Base-by-base conservation (phyloP, 2,888 invertebrate genomes). In the Lepidochitona cinerea region DNA sequence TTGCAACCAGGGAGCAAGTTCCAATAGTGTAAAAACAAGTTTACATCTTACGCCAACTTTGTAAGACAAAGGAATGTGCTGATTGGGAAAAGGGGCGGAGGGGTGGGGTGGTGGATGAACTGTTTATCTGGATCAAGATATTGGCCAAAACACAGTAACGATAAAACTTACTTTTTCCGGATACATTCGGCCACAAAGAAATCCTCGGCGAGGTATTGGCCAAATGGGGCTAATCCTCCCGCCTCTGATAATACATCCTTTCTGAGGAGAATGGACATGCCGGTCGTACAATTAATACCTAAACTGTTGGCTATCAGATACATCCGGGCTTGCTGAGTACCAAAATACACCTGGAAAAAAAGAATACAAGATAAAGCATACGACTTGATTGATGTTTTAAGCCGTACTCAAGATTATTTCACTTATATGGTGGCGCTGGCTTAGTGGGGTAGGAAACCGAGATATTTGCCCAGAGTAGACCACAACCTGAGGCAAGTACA, bases 171-270 rank as follows among this genome's bases (percentile, higher is more conserved):
- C 92, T 89, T 89, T 84, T 96, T 95, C 52, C 94, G 94, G 82
- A 98, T 93, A 70, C 94, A 94, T 91, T 97, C 96, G 71, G 98
- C 97, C 89, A 99, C 95, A 90, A 99, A 99, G 92, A 96, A 99
- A 91, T 99, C 99, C 92, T 99, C 99, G 0, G 99, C 99, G 68
- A 99, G 92, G 91, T 97, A 99, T 83, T 96, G 95, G 3, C 96
- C 96, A 90, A 99, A 98, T 4, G 94, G 93, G 82, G 95, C 94
- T 74, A 99, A 92, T 0, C 99, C 99, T 2, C 99, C 99, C 4
- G 82, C 83, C 89, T 96, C 95, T 87, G 99, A 97, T 69, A 99
- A 92, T 18, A 97, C 94, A 32, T 94, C 93, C 86, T 97, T 96
- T 67, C 98, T 93, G 89, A 99, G 94, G 80, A 99, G 92, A 72